A percentile compares a stretch with the other conserved stretches of the same genome.
phyloP scores from a whole-genome alignment of 2,888 invertebrate genomes.

The Aproaerema taeniolella region DNA sequence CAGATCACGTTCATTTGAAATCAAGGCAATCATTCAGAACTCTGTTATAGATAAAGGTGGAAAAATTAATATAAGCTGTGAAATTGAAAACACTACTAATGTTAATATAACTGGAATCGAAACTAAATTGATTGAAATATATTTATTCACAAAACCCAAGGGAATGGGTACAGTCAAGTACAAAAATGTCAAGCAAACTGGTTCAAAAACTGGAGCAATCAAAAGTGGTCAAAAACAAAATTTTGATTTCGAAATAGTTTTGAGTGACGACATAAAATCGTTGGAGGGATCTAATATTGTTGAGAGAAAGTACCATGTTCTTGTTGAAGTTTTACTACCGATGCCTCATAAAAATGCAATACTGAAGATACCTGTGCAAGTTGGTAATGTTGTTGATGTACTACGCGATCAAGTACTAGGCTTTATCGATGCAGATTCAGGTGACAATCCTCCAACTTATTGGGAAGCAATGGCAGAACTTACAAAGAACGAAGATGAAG shows the following conservation, averaged over 20 bases:
- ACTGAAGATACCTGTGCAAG: constrained; percentile 31
- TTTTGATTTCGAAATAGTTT: constrained; percentile 18
- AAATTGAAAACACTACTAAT: constrained; percentile 23
- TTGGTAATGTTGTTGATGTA: constrained; percentile 23
- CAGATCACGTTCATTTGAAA: constrained; percentile 19
- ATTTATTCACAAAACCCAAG: constrained; percentile 15
- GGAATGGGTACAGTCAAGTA: neutral
- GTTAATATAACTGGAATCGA: constrained; percentile 18
- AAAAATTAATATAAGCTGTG: constrained; percentile 21
- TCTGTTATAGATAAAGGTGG: constrained; percentile 22
- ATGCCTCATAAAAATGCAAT: constrained; percentile 30
- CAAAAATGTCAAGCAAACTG: constrained; percentile 16
- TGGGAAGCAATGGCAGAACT: constrained; percentile 20
- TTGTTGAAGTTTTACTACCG: constrained; percentile 31
- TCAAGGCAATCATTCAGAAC: constrained; percentile 22
- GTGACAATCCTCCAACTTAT: constrained; percentile 12
- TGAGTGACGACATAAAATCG: constrained; percentile 12
- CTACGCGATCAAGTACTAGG: neutral
- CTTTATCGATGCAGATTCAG: too few relatives aligned
- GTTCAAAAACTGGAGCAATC: constrained; percentile 20
- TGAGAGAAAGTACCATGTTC: constrained; percentile 25
- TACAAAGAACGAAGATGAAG: constrained; percentile 3
- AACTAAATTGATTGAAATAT: constrained; percentile 21
- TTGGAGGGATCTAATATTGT: constrained; percentile 20
- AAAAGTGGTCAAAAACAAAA: constrained; percentile 14